Base-by-base conservation (phyloP, 2,888 invertebrate genomes). In the Drosophila anomelani region DNA sequence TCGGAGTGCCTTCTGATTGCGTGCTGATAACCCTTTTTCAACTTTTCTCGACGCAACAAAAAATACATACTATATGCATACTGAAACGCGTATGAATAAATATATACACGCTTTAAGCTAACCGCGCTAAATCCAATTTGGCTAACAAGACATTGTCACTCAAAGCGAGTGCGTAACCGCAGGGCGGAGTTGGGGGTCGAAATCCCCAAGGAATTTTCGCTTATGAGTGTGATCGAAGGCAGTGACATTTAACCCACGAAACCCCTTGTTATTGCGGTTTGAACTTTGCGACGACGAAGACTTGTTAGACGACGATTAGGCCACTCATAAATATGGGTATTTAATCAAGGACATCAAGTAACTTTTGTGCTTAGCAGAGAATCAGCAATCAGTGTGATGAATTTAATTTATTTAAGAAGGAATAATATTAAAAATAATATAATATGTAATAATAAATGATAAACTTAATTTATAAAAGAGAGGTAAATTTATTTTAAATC, bases 21-120 rank as follows among this genome's bases (percentile, higher is more conserved):
- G 69, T 77, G 64, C 72, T 81, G 84, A 86, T 79, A 85, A 85
- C 89, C 84, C 89, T 86, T 85, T 83, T 85, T 59, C 59, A 74
- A 76, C 70, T 77, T 88, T 74, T 44, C 70, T 62, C 60, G 43
- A 43, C 43, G 70, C 55, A 51, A 60, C 15, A 26, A 15, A 47
- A 75, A 76, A 76, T 13, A 0, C 17, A 34, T 9, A 72, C 70
- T 54, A 39, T 54, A 49, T 41, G 58, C 55, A 56, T 41, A 54
- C 61, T 53, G 26, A 55, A 64, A 36, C 51, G 46, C 26, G 43
- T 56, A 58, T 55, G 43, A 59, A 51, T 47, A 55, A 66, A 66
- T 49, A 63, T 49, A 41, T 61, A 47, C 56, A 43, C 47, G 67
- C 41, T 60, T 60, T 53, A 39, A 78, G 75, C 61, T 76, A 85